Base-by-base conservation (phyloP, 1,140 invertebrate species). In the Phymorhynchus buccinoides region DNA sequence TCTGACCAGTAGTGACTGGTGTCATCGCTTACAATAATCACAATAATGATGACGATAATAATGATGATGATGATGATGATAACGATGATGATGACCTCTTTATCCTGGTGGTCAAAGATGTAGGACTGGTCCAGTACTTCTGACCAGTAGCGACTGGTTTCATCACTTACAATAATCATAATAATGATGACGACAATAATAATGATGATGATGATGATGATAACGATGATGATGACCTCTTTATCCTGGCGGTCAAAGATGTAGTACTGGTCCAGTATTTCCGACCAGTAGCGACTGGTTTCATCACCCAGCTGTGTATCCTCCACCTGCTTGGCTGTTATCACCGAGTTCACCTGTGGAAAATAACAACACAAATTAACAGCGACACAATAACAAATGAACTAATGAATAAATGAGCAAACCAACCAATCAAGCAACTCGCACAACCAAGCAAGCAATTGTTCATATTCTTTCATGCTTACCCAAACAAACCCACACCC, bases 191-290 rank as follows among this genome's bases (percentile, higher is more conserved):
- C 16, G n/a, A 37, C 22, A 22, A 18, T 1, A 3, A 37, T 77
- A 22, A 4, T 39, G 22, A 35, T 30, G 18, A 30, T 1, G 4
- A 32, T 30, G 22, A 77, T 6, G 48, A 22, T n/a, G n/a, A n/a
- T 75, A 56, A n/a, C n/a, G n/a, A n/a, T n/a, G n/a, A n/a, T n/a
- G n/a, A n/a, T 56, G 52, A 89, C 89, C 89, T 90, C 89, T 80
- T 84, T 87, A 3, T 90, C 88, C n/a, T 86, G 68, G 18, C 85
- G 44, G 68, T 90, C 85, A 86, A 90, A 90, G 35, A 90, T 68
- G 80, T 88, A 90, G 7, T 35, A 77, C 35, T 87, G 84, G 32
- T 87, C 83, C 14, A 68, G 68, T 22, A 89, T 88, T 78, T 90
- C 86, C 32, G 62, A 39, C 88, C 89, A 89, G 77, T 84, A 80